These are phyloP conservation scores for Harlomillsia oculata DNA, from an alignment of 1,140 invertebrate species.

Conservation along the genomic window DNA sequence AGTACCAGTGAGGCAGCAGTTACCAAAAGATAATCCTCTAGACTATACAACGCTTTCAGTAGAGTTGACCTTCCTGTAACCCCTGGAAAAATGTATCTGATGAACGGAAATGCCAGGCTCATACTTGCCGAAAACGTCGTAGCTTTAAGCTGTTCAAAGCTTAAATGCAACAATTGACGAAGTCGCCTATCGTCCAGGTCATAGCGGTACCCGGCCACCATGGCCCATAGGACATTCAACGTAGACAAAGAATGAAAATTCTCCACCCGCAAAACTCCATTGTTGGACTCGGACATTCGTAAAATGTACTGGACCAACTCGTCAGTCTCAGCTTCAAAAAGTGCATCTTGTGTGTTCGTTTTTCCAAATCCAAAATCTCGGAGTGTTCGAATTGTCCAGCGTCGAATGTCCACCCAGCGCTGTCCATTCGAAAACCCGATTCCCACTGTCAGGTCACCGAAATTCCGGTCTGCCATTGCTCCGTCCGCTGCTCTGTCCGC, in stretches of 20 bases:
- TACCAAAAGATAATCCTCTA: too few relatives aligned
- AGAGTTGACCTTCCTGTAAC: too few relatives aligned
- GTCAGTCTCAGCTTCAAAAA: background rate
- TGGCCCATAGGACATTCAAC: slow-evolving; percentile 1
- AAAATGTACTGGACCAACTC: background rate
- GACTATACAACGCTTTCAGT: too few relatives aligned
- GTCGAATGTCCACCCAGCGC: background rate
- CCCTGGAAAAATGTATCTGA: background rate
- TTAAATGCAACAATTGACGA: background rate
- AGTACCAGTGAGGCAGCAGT: too few relatives aligned
- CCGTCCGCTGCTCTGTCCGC: too few relatives aligned
- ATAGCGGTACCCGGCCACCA: background rate
- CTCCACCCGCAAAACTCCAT: background rate
- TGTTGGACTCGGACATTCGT: background rate
- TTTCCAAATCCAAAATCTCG: slow-evolving; percentile 10
- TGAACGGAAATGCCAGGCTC: too few relatives aligned
- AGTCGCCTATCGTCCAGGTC: background rate
- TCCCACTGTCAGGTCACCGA: too few relatives aligned
- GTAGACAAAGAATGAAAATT: background rate
- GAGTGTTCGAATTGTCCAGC: background rate
- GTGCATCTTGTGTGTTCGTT: background rate
- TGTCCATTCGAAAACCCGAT: background rate
- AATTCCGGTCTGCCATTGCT: too few relatives aligned
- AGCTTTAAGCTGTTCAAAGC: too few relatives aligned
- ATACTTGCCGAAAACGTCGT: background rate